Base-by-base conservation (phyloP, 2,888 invertebrate species). In the Coelopa pilipes region DNA sequence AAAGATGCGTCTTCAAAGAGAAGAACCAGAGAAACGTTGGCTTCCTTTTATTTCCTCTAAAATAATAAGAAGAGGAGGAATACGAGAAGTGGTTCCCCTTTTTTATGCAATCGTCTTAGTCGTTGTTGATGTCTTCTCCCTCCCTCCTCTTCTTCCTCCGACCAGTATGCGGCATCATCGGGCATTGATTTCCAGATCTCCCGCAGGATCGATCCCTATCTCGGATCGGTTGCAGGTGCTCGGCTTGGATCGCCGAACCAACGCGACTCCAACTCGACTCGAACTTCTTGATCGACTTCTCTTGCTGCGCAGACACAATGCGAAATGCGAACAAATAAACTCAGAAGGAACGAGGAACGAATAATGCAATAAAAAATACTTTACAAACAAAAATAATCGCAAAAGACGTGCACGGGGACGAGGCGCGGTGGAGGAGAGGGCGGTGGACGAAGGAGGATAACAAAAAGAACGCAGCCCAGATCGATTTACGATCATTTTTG, bases 101-200 rank as follows among this genome's bases (percentile, higher is more conserved):
- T 62, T 34, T 34, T 34, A 34, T 4, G 34, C 34, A 7, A 7
- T 34, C 34, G 2, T 49, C 46, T 49, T 66, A n/a, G 7, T 13
- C 47, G 11, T 50, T 9, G 19, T 50, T n/a, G n/a, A n/a, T n/a
- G n/a, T n/a, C n/a, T n/a, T n/a, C n/a, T n/a, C n/a, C n/a, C n/a
- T n/a, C n/a, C n/a, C n/a, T 66, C 24, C 17, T 15, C 9, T 50
- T 66, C 15, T 66, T 15, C 9, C 19, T 49, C 66, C 15, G 53
- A 62, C 34, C 21, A 62, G 34, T 62, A 45, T 24, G 34, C 60
- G 21, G 34, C 60, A 19, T 62, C 62, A 45, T 34, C 34, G 34
- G 34, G 34, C 24, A 62, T 45, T 62, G 62, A 62, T 62, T 62
- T 62, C 4, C 62, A 62, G 62, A 62, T 62, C 62, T 62, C 12